A percentile compares a stretch with the other conserved stretches of the same genome.
phyloP scores from a whole-genome alignment of 2,113 vertebrate genomes.

The Ictalurus furcatus region DNA sequence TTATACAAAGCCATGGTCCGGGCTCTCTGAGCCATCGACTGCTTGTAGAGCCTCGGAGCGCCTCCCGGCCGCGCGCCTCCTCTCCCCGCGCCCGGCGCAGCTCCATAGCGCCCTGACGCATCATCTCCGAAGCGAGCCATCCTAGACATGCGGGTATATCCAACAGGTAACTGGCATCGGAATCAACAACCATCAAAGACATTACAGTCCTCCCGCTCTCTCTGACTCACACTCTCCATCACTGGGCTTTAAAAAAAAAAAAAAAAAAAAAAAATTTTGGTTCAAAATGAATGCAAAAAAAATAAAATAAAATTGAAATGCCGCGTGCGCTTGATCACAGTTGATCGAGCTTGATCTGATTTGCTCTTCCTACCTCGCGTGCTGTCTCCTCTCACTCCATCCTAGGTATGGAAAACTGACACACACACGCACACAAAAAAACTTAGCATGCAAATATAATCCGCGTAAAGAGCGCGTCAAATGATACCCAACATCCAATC shows the following conservation, averaged over 20 bases:
- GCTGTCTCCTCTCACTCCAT: conserved; percentile 61
- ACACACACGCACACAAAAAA: conserved; percentile 11
- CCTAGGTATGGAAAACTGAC: conserved; percentile 29
- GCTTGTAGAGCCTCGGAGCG: conserved; percentile 95
- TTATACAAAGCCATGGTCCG: conserved; percentile 99
- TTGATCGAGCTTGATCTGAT: conserved; percentile 17
- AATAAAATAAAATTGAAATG: conserved; percentile 3
- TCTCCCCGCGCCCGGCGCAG: conserved; percentile 78
- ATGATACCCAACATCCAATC: conserved; percentile 26
- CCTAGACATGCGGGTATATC: conserved; percentile 75
- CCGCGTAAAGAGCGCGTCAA: conserved; percentile 46
- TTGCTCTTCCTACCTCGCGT: conserved; percentile 18
- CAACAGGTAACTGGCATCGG: conserved; percentile 80
- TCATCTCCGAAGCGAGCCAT: conserved; percentile 98
- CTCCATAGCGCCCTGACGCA: conserved; percentile 87
- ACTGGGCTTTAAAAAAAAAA: not conserved
- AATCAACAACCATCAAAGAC: conserved; percentile 76
- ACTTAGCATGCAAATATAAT: conserved; percentile 47
- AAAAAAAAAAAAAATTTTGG: too few species aligned
- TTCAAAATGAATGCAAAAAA: conserved; percentile 3
- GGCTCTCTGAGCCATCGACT: conserved; percentile 97
- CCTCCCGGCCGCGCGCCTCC: conserved; percentile 86
- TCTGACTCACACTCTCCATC: conserved; percentile 59
- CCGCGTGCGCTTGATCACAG: conserved; percentile 4
- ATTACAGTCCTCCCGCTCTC: conserved; percentile 76